A percentile compares a stretch with the other conserved stretches of the same genome.
Conservation (phyloP, 1,140 invertebrate species). For the Scylla paramamosain region DNA sequence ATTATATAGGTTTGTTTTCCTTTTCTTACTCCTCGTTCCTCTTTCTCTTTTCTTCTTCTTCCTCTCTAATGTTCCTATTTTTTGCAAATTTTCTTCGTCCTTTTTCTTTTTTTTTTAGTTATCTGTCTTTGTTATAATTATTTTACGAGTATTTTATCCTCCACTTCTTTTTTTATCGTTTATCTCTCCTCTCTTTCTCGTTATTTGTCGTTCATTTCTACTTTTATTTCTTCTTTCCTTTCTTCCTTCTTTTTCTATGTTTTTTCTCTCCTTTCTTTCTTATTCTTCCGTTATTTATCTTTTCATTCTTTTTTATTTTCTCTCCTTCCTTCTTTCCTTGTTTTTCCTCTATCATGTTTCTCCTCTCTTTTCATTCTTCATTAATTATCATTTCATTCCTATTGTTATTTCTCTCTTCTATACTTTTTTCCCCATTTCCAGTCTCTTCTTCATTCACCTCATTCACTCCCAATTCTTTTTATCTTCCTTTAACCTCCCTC, state of each 20-base stretch:
- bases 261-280: not conserved
- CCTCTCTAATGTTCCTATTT: not conserved
- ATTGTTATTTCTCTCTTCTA: not conserved
- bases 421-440: not conserved
- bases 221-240: not conserved
- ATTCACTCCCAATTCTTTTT: not conserved
- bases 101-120: not conserved
- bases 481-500: not conserved
- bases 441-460: not conserved
- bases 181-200: not conserved
- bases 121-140: not conserved
- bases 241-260: not conserved
- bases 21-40: too few relatives aligned
- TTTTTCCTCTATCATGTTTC: not conserved
- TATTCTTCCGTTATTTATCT: not conserved
- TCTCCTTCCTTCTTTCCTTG: not conserved
- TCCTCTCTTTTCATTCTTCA: not conserved
- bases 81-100: not conserved
- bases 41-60: constrained; percentile 24
- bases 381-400: not conserved
- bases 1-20: too few relatives aligned
- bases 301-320: not conserved
- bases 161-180: not conserved
- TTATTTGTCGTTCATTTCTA: not conserved
- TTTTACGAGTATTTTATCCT: not conserved